Percentiles rank a stretch among this genome's conserved stretches.
These are phyloP conservation scores for Lutjanus campechanus DNA, from an alignment of 2,797 vertebrate species.

Conservation along the genomic window DNA sequence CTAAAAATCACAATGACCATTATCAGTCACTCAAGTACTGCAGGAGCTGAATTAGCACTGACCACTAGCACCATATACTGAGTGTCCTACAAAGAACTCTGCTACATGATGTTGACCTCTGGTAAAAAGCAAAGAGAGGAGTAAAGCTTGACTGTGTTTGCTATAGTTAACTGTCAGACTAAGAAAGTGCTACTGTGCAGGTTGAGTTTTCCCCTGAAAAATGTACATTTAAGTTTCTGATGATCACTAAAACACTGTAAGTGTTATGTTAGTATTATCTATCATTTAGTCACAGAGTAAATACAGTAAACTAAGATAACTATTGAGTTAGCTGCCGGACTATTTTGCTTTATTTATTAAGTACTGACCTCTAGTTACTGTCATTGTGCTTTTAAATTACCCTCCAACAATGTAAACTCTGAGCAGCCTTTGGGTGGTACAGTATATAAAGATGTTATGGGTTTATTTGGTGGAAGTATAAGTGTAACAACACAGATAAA, in stretches of 20 bases:
- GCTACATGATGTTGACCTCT: slow-evolving; percentile 8
- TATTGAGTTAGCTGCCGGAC: slow-evolving; percentile 27
- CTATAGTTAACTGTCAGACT: background rate
- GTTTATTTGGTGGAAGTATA: slow-evolving; percentile 45
- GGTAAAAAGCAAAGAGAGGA: background rate
- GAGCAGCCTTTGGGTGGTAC: slow-evolving; percentile 13
- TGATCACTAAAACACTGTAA: slow-evolving; percentile 31
- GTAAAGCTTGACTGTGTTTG: background rate
- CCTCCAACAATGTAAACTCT: slow-evolving; percentile 28
- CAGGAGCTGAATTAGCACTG: slow-evolving; percentile 53
- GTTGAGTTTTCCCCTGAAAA: slow-evolving; percentile 11
- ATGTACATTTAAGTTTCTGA: slow-evolving; percentile 14
- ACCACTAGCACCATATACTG: slow-evolving; percentile 63
- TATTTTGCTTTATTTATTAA: slow-evolving; percentile 4
- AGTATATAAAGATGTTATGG: background rate
- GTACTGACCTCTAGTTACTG: background rate
- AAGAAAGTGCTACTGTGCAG: slow-evolving; percentile 70
- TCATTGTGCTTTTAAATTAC: background rate
- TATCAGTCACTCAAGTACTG: slow-evolving; percentile 38
- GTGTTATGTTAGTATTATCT: slow-evolving; percentile 17
- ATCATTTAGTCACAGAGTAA: slow-evolving; percentile 14
- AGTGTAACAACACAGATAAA: background rate
- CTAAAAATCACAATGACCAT: slow-evolving; percentile 20
- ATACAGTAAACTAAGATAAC: slow-evolving; percentile 15
- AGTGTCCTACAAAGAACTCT: background rate